Percentiles rank a stretch among this genome's conserved stretches.
phyloP scores from a whole-genome alignment of 1,140 invertebrate species.

The Latrodectus geometricus region DNA sequence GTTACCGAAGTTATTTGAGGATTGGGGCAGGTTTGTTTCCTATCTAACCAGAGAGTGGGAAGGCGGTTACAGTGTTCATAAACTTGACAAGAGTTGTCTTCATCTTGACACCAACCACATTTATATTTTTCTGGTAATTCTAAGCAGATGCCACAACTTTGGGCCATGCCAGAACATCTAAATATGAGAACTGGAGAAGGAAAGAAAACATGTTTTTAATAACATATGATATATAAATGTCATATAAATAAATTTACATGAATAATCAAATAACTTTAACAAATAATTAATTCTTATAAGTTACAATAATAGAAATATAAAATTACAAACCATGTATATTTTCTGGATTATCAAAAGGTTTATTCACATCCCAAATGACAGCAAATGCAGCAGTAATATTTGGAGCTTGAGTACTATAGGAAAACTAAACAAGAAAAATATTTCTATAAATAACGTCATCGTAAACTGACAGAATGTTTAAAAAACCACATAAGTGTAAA shows the following conservation, averaged over 20 bases:
- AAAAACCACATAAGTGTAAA: too few relatives aligned
- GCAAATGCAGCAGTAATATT: slow-evolving; percentile 95
- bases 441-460: too few relatives aligned
- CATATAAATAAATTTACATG: neutral
- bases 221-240: neutral
- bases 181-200: slow-evolving; percentile 79
- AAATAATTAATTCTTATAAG: neutral
- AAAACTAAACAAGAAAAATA: slow-evolving; percentile 61
- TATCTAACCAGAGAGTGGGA: slow-evolving; percentile 79
- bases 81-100: slow-evolving; percentile 87
- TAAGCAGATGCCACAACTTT: slow-evolving; percentile 94
- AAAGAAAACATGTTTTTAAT: neutral
- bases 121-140: slow-evolving; percentile 89
- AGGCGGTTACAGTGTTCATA: slow-evolving; percentile 82
- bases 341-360: slow-evolving; percentile 94
- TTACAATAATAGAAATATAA: neutral
- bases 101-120: slow-evolving; percentile 90
- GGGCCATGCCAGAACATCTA: slow-evolving; percentile 92
- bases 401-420: slow-evolving; percentile 72
- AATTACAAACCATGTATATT: slow-evolving; percentile 82
- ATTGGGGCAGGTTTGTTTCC: slow-evolving; percentile 92
- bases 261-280: too few relatives aligned
- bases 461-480: too few relatives aligned
- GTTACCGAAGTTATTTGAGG: slow-evolving; percentile 75
- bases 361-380: slow-evolving; percentile 94